Evolutionary conservation across 1,140 invertebrate species (phyloP).

Genomic region (Halyomorpha halys): DNA sequence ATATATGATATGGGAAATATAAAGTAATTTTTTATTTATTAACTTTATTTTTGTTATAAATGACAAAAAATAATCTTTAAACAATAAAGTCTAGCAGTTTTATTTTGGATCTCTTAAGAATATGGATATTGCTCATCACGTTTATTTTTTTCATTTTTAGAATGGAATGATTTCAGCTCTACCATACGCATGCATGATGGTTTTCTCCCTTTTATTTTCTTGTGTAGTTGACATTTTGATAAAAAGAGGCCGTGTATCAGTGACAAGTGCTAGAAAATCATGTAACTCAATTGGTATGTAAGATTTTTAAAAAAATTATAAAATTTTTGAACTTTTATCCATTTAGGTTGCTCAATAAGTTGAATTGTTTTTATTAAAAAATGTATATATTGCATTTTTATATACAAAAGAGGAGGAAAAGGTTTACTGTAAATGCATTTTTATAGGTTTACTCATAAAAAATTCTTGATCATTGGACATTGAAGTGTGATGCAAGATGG

Average conservation of each 20-base stretch:
- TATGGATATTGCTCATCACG: no score
- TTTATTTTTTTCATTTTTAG: constrained; percentile 20
- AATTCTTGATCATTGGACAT: background rate
- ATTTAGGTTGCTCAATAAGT: no score
- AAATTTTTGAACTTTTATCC: no score
- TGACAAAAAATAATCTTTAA: no score
- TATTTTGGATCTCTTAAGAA: no score
- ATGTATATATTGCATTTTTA: background rate
- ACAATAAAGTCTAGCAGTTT: no score
- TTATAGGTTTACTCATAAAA: background rate
- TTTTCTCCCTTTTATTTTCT: constrained; percentile 54
- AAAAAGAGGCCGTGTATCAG: background rate
- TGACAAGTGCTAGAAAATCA: constrained; percentile 7
- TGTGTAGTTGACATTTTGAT: constrained; percentile 48
- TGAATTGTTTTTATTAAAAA: background rate
- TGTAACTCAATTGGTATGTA: constrained; percentile 40
- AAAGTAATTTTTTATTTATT: no score
- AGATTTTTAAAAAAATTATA: background rate
- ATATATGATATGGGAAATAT: no score
- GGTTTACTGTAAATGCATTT: no score
- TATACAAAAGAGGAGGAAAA: background rate
- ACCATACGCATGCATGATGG: constrained; percentile 64
- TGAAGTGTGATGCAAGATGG: background rate
- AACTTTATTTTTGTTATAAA: no score
- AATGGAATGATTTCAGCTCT: constrained; percentile 62